These are phyloP conservation scores for Cantharis rustica DNA, from an alignment of 2,888 invertebrate genomes.

Conservation along the genomic window DNA sequence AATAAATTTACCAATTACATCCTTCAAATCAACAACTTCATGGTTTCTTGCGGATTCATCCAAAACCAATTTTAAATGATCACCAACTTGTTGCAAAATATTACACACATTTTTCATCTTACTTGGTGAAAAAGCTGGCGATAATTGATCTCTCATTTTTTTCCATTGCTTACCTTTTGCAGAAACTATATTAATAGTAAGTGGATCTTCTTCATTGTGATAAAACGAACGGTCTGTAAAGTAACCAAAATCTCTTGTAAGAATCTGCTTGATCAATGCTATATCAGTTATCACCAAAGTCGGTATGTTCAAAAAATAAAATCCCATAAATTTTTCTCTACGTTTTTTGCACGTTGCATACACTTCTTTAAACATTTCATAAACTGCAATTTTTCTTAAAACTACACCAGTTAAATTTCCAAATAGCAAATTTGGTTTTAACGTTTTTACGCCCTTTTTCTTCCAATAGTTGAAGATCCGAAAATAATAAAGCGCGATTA, in stretches of 20 bases:
- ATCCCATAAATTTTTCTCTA: conserved; percentile 13
- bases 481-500: not conserved
- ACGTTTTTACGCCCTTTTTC: not conserved
- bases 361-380: not conserved
- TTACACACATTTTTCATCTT: not conserved
- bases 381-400: not conserved
- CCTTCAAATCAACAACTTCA: not conserved
- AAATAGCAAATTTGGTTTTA: not conserved
- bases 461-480: not conserved
- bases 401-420: not conserved
- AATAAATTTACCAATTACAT: not conserved
- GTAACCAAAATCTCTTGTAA: no score
- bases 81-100: not conserved
- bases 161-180: not conserved
- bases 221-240: no score
- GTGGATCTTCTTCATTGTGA: not conserved
- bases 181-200: not conserved
- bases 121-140: not conserved
- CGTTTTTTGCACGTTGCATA: conserved; percentile 6
- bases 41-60: not conserved
- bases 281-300: conserved; percentile 42
- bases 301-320: conserved; percentile 20
- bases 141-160: not conserved
- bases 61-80: not conserved
- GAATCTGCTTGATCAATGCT: conserved; percentile 35